Percentiles rank a stretch among this genome's conserved stretches.
Conservation (phyloP, 2,888 invertebrate species). For the Criorhina ranunculi region DNA sequence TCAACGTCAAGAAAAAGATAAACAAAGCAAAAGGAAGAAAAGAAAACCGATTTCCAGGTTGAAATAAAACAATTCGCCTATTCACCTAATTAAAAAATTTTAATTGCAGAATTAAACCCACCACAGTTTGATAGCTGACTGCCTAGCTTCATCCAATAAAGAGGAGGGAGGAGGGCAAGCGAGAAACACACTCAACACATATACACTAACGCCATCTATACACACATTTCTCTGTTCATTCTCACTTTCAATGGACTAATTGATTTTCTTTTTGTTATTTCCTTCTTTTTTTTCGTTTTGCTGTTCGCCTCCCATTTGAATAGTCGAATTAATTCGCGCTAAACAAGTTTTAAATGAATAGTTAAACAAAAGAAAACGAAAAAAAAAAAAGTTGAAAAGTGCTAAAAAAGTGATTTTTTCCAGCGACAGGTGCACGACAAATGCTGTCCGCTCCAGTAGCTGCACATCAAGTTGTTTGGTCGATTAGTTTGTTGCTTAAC, state of each 20-base stretch:
- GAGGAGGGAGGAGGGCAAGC: neutral
- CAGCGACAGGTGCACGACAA: constrained; percentile 59
- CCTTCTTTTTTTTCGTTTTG: constrained; percentile 19
- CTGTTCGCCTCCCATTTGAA: constrained; percentile 43
- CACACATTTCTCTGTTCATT: constrained; percentile 36
- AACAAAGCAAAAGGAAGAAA: constrained; percentile 14
- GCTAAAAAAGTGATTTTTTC: constrained; percentile 39
- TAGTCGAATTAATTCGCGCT: constrained; percentile 67
- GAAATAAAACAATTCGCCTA: constrained; percentile 38
- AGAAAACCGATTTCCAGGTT: constrained; percentile 16
- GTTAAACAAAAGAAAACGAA: constrained; percentile 9
- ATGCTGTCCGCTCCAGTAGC: constrained; percentile 37
- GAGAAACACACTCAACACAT: constrained; percentile 5
- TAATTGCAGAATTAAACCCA: constrained; percentile 40
- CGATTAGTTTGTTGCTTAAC: constrained; percentile 45
- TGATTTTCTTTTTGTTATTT: constrained; percentile 51
- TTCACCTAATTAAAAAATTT: constrained; percentile 60
- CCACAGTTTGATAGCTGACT: neutral
- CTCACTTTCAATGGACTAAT: constrained; percentile 74
- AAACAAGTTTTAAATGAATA: constrained; percentile 49
- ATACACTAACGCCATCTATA: constrained; percentile 12
- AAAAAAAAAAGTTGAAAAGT: no score
- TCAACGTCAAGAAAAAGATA: neutral
- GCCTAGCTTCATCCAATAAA: neutral
- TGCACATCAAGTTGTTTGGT: constrained; percentile 64